A percentile compares a stretch with the other conserved stretches of the same genome.
Conservation (phyloP, 2,113 vertebrate species). For the Zootoca vivipara region DNA sequence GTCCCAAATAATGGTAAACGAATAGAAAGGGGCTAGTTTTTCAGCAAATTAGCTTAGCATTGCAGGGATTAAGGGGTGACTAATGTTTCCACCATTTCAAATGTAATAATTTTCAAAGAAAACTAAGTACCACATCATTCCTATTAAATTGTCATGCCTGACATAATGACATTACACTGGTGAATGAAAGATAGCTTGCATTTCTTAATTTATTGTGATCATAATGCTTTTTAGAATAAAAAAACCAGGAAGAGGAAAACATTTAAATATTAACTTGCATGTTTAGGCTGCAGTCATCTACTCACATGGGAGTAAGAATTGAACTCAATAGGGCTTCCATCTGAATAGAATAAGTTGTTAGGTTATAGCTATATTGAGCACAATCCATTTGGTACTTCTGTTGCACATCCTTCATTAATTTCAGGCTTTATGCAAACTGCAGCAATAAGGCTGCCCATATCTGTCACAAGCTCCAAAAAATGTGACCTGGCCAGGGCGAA, state of each 20-base stretch:
- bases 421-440: neutral
- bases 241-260: neutral
- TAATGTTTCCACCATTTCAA: neutral
- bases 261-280: neutral
- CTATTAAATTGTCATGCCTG: neutral
- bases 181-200: neutral
- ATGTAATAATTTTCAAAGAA: neutral
- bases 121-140: neutral
- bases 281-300: neutral
- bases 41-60: neutral
- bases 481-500: neutral
- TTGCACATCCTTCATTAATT: too few species aligned
- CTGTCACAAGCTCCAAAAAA: neutral
- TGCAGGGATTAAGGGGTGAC: neutral
- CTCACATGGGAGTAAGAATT: neutral
- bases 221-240: slow-evolving; percentile 11
- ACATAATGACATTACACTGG: neutral
- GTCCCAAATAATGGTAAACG: neutral
- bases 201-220: slow-evolving; percentile 17
- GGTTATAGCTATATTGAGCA: neutral
- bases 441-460: neutral
- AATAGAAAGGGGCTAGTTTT: neutral
- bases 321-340: neutral
- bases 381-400: too few species aligned
- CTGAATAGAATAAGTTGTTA: neutral